Evolutionary conservation across 2,888 invertebrate species (phyloP), one percentile per base, ranked within the genome.

Genomic region (Lycocerus yunnanus): DNA sequence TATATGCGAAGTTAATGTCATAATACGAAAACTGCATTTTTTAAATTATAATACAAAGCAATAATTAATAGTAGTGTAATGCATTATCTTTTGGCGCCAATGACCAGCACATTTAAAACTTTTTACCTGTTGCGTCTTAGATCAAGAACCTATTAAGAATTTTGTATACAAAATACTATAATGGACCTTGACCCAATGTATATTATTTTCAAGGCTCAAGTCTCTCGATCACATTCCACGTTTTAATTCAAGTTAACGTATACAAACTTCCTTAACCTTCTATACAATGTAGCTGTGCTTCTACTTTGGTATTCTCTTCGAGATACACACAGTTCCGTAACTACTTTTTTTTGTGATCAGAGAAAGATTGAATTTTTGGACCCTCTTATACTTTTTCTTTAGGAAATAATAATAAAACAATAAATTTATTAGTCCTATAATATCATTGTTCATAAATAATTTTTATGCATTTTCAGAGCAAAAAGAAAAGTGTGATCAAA

Each of bases 121-220:
- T 63, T 20, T n/a, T 63, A 63, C 60, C 18, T 15, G 18, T 10
- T 63, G n/a, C n/a, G 18, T 18, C 20, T 63, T 63, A 63, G 61
- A 18, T 63, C 61, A 63, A 63, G 20, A 63, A 63, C 61, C 18
- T 63, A 63, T 18, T 63, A 20, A 63, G 61, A 63, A 63, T 63
- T 16, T 63, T 63, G 18, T 63, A n/a, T 63, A 63, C 61, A 63
- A 63, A 63, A 63, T 63, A 43, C 43, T 43, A 16, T 18, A 63
- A 20, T 63, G 18, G 61, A 63, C 61, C 61, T 63, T 63, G 61
- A 63, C 61, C 16, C 61, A 63, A 63, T 63, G 61, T 63, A 63
- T 18, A 63, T n/a, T 63, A 18, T 18, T 60, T 63, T 63, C 20
- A 20, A 63, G 16, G 61, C 11, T 61, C 6, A 16, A 15, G 16